Base-by-base conservation (phyloP, 2,888 invertebrate species). In the Agrotis ipsilon region DNA sequence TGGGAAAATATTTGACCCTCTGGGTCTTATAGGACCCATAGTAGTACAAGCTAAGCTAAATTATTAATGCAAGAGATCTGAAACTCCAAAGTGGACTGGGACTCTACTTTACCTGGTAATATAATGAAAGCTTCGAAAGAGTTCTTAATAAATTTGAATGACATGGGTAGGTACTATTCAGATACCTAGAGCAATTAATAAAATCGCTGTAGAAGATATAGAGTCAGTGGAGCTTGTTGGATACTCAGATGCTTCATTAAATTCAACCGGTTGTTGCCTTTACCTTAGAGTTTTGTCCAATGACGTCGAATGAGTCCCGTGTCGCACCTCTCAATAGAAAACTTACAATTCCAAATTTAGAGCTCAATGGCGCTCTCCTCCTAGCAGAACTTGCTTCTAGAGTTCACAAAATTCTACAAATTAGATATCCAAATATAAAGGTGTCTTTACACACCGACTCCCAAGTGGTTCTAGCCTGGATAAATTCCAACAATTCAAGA, bases 251-350 rank as follows among this genome's bases (percentile, higher is more conserved):
- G 49, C 49, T 13, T 51, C 48, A 7, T n/a, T n/a, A n/a, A 49
- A n/a, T 49, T 14, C 48, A n/a, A n/a, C 16, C 1, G 48, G 48
- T n/a, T 49, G 48, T n/a, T 49, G 48, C n/a, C 48, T 49, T 16
- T 49, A 49, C n/a, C 48, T 49, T 16, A 49, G 48, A 49, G 48
- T 49, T 49, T 49, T 49, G 16, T n/a, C 18, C n/a, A 49, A 49
- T n/a, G n/a, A 49, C n/a, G 48, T n/a, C 16, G 4, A 49, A 49
- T 46, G 6, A 43, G 46, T 46, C 46, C 46, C 46, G 21, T 51
- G 21, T 51, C 9, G 51, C 51, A 21, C 51, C 51, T 13, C 21
- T 51, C 13, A 51, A 16, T 21, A 21, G 51, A 51, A 51, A 51
- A 21, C 21, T 51, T 3, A 51, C 51, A 21, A 51, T 51, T 51